Base-by-base conservation (phyloP, 2,113 vertebrate species). In the Cyphotilapia sp. region DNA sequence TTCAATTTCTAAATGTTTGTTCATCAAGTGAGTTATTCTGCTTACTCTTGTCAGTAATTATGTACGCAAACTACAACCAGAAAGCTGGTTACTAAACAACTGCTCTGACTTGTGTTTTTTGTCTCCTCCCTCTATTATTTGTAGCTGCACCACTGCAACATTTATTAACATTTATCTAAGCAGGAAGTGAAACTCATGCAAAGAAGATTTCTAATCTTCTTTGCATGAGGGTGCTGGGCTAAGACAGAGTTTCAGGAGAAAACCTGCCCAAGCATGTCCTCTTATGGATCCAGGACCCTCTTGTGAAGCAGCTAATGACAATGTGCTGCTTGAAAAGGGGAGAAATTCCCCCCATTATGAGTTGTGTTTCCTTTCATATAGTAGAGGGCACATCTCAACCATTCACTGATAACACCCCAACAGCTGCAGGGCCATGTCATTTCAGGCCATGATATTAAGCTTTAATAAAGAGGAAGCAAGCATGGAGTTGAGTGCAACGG, bases 291-390 rank as follows among this genome's bases (percentile, higher is more conserved):
- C 8, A 31, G 14, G 42, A 76, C 16, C 1, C 3, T 47, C 24
- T 31, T 31, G 24, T 76, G 1, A 78, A 29, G 42, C 24, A 47
- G 42, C 9, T 49, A 76, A 47, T 2, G 2, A 29, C 69, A 45
- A 45, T 17, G 69, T 17, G 8, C 40, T 17, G 24, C 40, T 19
- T 47, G 40, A 47, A 76, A 76, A 13, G 12, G 35, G 11, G n/a
- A 40, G 35, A 69, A 74, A 17, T 17, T 1, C 1, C 40, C 40
- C 9, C 6, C 0, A 11, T 19, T 0, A 4, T 47, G 69, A 76
- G 40, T 29, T 17, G 16, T 24, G 13, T 35, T 66, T 66, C 31
- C 42, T 76, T 76, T 76, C 24, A 9, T 45, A 0, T 76, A 47
- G 69, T 76, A 76, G 40, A 1, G 42, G 9, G 14, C 69, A 29